Evolutionary conservation across 2,888 invertebrate species (phyloP).

Genomic region (Lasioglossum oenotherae): DNA sequence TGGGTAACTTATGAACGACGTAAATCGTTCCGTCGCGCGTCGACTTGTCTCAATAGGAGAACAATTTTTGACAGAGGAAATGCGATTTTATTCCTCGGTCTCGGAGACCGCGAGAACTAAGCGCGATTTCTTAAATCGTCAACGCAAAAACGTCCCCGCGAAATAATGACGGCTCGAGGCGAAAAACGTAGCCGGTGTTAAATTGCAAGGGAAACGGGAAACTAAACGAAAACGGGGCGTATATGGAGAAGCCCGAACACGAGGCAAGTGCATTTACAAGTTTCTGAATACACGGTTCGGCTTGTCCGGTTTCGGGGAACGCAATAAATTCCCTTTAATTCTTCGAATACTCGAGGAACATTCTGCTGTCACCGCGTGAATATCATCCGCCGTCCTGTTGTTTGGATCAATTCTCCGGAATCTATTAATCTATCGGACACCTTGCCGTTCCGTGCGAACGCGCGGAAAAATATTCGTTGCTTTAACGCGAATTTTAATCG

Average conservation of each 20-base stretch:
- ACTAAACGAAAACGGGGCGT: slow-evolving; percentile 30
- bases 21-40: not conserved
- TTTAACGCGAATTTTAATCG: not conserved
- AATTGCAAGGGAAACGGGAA: slow-evolving; percentile 52
- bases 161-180: slow-evolving; percentile 29
- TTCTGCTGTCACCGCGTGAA: slow-evolving; percentile 18
- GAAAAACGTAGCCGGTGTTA: slow-evolving; percentile 56
- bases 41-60: not conserved
- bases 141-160: not conserved
- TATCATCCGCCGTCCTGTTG: not conserved
- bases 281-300: slow-evolving; percentile 22
- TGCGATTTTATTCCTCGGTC: not conserved
- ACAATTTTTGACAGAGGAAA: not conserved
- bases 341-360: slow-evolving; percentile 36
- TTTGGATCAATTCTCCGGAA: not conserved
- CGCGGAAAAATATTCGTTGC: not conserved
- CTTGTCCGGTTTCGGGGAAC: slow-evolving; percentile 7
- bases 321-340: slow-evolving; percentile 59
- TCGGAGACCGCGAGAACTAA: not conserved
- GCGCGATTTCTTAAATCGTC: slow-evolving; percentile 21
- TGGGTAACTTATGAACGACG: not conserved
- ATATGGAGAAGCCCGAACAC: slow-evolving; percentile 5
- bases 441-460: not conserved
- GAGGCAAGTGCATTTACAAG: slow-evolving; percentile 36
- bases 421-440: not conserved